These are phyloP conservation scores for Omphaloscelis lunosa DNA, from an alignment of 2,888 invertebrate genomes.

Conservation along the genomic window DNA sequence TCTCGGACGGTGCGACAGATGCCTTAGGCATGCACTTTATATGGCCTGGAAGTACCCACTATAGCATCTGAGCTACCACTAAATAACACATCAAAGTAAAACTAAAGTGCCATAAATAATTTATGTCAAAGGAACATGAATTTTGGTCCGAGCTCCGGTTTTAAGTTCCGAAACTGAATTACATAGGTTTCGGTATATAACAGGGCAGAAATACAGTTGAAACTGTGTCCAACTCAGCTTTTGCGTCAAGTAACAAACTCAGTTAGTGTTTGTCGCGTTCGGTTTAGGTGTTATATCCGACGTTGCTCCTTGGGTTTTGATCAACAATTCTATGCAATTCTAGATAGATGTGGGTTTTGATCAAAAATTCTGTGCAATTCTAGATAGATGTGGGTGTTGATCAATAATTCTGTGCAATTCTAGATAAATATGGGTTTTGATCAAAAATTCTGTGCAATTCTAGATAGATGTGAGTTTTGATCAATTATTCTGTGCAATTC, in stretches of 20 bases:
- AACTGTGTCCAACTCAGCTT: conserved; percentile 53
- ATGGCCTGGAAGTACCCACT: neutral
- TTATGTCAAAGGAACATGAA: conserved; percentile 56
- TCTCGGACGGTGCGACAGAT: neutral
- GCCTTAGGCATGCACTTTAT: neutral
- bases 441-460: too few relatives aligned
- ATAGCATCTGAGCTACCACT: conserved; percentile 10
- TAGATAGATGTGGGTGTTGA: too few relatives aligned
- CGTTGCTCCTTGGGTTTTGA: conserved; percentile 22
- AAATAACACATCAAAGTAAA: conserved; percentile 46
- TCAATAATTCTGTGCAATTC: too few relatives aligned
- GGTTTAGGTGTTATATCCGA: conserved; percentile 36
- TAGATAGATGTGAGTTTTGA: too few relatives aligned
- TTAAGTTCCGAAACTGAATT: conserved; percentile 62
- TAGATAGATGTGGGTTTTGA: neutral
- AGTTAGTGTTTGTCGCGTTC: conserved; percentile 46
- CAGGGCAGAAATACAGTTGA: conserved; percentile 71
- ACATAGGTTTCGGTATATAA: conserved; percentile 68
- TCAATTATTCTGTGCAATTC: too few relatives aligned
- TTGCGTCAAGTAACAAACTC: conserved; percentile 48
- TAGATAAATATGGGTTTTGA: too few relatives aligned
- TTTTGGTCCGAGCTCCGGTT: conserved; percentile 54
- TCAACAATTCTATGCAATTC: conserved; percentile 12
- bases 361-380: too few relatives aligned
- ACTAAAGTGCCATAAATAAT: conserved; percentile 48